Evolutionary conservation across 2,797 vertebrate genomes (phyloP).

Genomic region (Sebastes vulpes): DNA sequence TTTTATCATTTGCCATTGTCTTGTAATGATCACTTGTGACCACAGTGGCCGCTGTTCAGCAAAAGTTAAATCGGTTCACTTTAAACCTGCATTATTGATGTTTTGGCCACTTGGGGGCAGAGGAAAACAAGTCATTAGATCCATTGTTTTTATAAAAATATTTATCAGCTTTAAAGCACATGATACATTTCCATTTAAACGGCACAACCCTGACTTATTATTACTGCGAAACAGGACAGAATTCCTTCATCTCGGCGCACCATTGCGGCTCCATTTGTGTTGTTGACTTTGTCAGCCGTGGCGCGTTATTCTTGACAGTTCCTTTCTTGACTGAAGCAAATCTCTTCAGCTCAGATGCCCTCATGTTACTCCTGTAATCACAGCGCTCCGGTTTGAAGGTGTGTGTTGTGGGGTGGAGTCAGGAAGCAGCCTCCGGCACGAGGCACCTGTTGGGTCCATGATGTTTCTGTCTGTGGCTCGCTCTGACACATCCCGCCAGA

Average conservation of each 20-base stretch:
- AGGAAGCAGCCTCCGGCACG: slow-evolving; percentile 47
- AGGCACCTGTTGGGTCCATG: slow-evolving; percentile 63
- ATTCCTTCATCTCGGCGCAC: background rate
- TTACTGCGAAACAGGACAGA: background rate
- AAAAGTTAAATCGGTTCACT: background rate
- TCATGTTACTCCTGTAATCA: slow-evolving; percentile 48
- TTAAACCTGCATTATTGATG: background rate
- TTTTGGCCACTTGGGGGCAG: background rate
- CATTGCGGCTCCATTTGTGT: background rate
- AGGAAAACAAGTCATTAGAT: background rate
- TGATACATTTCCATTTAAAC: background rate
- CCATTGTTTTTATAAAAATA: background rate
- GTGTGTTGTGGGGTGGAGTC: slow-evolving; percentile 51
- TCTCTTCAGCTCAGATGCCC: slow-evolving; percentile 35
- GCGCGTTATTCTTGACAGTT: background rate
- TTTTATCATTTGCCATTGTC: background rate
- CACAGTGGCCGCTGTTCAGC: background rate
- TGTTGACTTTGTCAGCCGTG: slow-evolving; percentile 4
- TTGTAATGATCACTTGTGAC: background rate
- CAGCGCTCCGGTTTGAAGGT: slow-evolving; percentile 27
- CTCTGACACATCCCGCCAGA: slow-evolving; percentile 80
- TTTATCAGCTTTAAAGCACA: background rate
- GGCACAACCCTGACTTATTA: background rate
- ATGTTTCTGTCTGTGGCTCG: slow-evolving; percentile 67
- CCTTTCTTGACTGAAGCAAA: slow-evolving; percentile 7